A percentile compares a stretch with the other conserved stretches of the same genome.
Conservation (phyloP, 1,140 invertebrate genomes). For the Brachionus asplanchnoidis region DNA sequence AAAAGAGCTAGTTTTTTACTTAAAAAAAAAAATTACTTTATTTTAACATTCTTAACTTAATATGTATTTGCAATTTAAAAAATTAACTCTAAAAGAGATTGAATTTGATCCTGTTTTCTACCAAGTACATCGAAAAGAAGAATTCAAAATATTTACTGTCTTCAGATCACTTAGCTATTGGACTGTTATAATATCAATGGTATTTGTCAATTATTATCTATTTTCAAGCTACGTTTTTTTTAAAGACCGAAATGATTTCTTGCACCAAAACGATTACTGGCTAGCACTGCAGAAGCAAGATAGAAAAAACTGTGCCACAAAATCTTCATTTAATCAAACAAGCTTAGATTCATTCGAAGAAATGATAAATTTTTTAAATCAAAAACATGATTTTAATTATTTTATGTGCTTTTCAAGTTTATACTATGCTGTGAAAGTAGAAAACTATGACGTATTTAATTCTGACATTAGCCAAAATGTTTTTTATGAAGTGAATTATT, state of each 20-base stretch:
- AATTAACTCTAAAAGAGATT: background rate
- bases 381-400: constrained; percentile 2
- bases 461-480: background rate
- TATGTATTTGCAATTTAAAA: background rate
- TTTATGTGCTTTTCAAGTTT: constrained; percentile 16
- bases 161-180: background rate
- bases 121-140: background rate
- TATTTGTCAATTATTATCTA: background rate
- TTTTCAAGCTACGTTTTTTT: background rate
- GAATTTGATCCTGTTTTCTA: background rate
- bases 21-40: background rate
- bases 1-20: too few species aligned
- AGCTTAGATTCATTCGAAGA: background rate
- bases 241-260: background rate
- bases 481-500: background rate
- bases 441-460: background rate
- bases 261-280: background rate
- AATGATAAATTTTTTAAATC: background rate
- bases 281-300: background rate
- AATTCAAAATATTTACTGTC: background rate
- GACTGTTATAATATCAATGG: background rate
- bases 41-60: background rate
- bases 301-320: background rate
- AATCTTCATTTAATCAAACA: background rate
- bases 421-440: background rate